Percentiles rank a stretch among this genome's conserved stretches.
phyloP scores from a whole-genome alignment of 2,113 vertebrate genomes.

The Otus sunia region DNA sequence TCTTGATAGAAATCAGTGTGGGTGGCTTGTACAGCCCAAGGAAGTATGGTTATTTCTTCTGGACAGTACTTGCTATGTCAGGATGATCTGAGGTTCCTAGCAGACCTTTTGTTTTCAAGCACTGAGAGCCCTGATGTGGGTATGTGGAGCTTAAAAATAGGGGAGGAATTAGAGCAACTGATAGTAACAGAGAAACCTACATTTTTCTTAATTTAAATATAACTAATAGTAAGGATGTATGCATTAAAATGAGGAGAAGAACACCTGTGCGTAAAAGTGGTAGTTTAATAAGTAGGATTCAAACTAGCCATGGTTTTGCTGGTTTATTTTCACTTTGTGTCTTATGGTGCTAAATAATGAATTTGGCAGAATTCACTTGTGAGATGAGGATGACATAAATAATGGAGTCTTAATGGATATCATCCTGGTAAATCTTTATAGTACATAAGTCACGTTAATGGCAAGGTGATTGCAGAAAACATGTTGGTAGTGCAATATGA shows the following conservation, averaged over 20 bases:
- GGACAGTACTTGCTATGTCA: background rate
- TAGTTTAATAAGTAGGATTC: background rate
- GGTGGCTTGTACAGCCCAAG: background rate
- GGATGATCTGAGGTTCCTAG: background rate
- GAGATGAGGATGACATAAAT: background rate
- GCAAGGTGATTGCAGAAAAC: background rate
- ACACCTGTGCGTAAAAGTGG: fast-evolving
- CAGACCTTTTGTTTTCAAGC: background rate
- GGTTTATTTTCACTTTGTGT: background rate
- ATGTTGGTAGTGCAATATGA: background rate
- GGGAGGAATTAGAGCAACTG: background rate
- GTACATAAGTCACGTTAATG: background rate
- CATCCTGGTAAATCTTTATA: background rate
- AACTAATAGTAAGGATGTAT: background rate
- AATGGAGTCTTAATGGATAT: background rate
- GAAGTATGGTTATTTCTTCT: background rate
- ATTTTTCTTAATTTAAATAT: background rate
- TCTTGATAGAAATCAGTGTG: background rate
- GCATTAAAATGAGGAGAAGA: background rate
- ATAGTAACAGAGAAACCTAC: background rate
- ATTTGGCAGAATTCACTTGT: background rate
- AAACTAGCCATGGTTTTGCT: background rate
- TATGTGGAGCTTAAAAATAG: background rate
- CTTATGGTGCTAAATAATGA: background rate
- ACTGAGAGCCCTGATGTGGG: background rate